These are phyloP conservation scores for Urocyon cinereoargenteus DNA, from an alignment of 2,797 vertebrate species.

Conservation along the genomic window DNA sequence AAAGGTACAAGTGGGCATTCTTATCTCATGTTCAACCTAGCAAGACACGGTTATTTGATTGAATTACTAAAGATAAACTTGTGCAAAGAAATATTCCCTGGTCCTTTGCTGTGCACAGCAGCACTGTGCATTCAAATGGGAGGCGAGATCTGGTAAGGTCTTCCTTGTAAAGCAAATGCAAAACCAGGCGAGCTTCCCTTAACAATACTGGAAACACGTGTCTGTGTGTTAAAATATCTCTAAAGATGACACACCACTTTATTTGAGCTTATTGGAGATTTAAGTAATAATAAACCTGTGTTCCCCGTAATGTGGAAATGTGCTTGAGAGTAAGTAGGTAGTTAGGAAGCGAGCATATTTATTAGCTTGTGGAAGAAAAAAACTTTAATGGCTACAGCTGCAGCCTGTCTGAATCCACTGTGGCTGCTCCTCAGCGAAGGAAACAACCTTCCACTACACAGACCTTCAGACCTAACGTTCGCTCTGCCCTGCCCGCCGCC, in stretches of 20 bases:
- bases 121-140: not conserved
- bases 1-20: not conserved
- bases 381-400: not conserved
- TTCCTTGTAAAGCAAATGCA: not conserved
- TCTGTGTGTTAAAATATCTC: not conserved
- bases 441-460: not conserved
- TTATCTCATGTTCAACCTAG: not conserved
- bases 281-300: no score
- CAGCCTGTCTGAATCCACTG: not conserved
- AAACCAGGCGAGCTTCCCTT: not conserved
- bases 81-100: not conserved
- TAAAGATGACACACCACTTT: not conserved
- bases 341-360: conserved; percentile 35
- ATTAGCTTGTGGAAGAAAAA: conserved; percentile 19
- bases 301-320: not conserved
- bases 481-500: not conserved
- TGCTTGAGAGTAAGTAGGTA: not conserved
- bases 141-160: not conserved
- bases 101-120: not conserved
- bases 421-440: not conserved
- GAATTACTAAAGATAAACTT: conserved; percentile 34
- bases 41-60: conserved; percentile 15
- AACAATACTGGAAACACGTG: not conserved
- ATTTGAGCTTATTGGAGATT: no score
- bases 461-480: not conserved